Evolutionary conservation across 2,888 invertebrate species (phyloP), one percentile per base, ranked within the genome.

Genomic region (Drosophila affinis): DNA sequence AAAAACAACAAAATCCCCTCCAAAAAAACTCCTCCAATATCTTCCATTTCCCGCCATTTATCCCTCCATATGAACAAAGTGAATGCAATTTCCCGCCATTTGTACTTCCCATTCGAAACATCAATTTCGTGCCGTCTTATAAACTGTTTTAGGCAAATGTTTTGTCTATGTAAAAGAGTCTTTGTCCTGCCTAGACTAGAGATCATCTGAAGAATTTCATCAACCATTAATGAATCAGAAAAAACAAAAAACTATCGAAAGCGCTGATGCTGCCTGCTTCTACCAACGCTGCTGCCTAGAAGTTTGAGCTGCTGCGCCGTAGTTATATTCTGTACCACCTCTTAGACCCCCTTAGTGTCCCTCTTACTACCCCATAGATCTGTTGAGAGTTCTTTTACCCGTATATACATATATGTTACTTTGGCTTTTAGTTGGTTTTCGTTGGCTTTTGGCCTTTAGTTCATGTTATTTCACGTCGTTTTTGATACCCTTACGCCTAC

Each of bases 381-480:
- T 39, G 49, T 67, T 60, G 49, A 75, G 61, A 71, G 67, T 68
- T 76, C 51, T 44, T 46, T 68, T 44, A 24, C 67, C 49, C 49
- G 48, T 67, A 45, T 21, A 53, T 52, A 53, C 17, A 39, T 55
- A 24, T 29, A 27, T 56, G 46, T 46, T 27, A 10, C 39, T 49
- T 34, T 45, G 55, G 74, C 73, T 72, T 59, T 64, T 64, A 64
- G 56, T 65, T 73, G 46, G 55, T 59, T 49, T 46, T 48, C 53
- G 46, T 73, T 87, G 75, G 74, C 64, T 65, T 79, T 71, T 80
- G 77, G 69, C 81, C 77, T 59, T 55, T 72, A 72, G 72, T 52
- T 72, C 64, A 63, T 72, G 73, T 63, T 72, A n/a, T 49, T 58
- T 59, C 58, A 63, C 51, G 39, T 63, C 49, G 21, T 63, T 63